These are phyloP conservation scores for Zeugodacus cucurbitae DNA, from an alignment of 1,140 invertebrate genomes.

Conservation along the genomic window DNA sequence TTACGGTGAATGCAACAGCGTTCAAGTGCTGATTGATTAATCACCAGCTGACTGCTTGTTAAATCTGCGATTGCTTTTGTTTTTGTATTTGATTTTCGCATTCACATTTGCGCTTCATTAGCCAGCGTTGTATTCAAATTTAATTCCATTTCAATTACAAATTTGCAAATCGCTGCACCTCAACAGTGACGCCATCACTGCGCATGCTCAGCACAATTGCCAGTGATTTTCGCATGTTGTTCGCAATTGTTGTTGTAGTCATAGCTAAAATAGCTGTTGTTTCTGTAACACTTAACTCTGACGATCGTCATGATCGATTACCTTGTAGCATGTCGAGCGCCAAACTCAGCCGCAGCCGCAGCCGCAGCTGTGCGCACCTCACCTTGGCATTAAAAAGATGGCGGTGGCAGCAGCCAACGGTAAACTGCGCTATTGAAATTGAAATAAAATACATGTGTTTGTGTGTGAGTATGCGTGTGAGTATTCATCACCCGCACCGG, in stretches of 20 bases:
- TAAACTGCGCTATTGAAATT: not conserved
- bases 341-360: not conserved
- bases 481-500: not conserved
- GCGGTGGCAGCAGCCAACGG: not conserved
- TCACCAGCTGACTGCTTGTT: slow-evolving; percentile 14
- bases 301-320: slow-evolving; percentile 32
- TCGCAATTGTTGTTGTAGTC: not conserved
- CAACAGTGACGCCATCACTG: not conserved
- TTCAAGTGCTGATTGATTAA: slow-evolving; percentile 10
- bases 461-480: no score
- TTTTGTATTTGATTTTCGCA: not conserved
- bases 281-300: not conserved
- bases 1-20: not conserved
- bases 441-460: not conserved
- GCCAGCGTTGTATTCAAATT: not conserved
- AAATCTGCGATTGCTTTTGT: not conserved
- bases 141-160: not conserved
- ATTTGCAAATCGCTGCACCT: slow-evolving; percentile 9
- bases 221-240: not conserved
- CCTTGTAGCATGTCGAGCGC: slow-evolving; percentile 7
- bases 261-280: not conserved
- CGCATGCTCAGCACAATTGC: not conserved
- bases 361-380: not conserved
- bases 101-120: slow-evolving; percentile 2
- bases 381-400: slow-evolving; percentile 29